These are phyloP conservation scores for Zaprionus capensis DNA, from an alignment of 1,140 invertebrate genomes.

Conservation along the genomic window DNA sequence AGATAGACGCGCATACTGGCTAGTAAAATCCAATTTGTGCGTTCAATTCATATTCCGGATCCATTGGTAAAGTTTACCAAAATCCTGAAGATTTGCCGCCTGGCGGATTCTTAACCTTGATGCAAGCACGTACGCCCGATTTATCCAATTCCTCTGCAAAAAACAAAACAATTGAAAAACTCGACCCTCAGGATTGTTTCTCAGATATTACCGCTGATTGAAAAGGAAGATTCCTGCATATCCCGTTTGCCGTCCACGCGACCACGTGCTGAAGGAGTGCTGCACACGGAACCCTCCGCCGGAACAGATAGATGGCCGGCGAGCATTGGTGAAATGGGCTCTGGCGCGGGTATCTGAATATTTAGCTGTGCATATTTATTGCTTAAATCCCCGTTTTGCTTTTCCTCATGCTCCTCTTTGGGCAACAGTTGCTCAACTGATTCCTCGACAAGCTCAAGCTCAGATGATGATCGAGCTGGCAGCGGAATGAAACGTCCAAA, in stretches of 20 bases:
- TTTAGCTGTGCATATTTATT: conserved; percentile 84
- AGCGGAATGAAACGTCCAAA: conserved; percentile 86
- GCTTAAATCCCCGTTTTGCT: conserved; percentile 61
- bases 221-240: conserved; percentile 97
- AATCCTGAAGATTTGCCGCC: conserved; percentile 88
- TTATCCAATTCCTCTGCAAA: conserved; percentile 87
- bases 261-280: conserved; percentile 89
- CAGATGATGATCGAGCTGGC: conserved; percentile 84
- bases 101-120: conserved; percentile 88
- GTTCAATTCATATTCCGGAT: conserved; percentile 27
- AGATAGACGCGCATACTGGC: conserved; percentile 60
- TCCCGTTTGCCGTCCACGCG: conserved; percentile 92
- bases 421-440: conserved; percentile 20
- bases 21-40: conserved; percentile 59
- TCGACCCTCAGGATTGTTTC: not conserved
- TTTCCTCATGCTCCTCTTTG: conserved; percentile 60
- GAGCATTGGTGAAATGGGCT: conserved; percentile 63
- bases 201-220: conserved; percentile 91
- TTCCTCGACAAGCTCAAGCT: conserved; percentile 83
- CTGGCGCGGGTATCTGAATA: conserved; percentile 76
- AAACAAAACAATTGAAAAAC: not conserved
- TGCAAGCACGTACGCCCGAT: conserved; percentile 87
- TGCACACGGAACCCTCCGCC: conserved; percentile 84
- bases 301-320: conserved; percentile 59
- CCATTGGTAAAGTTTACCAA: conserved; percentile 85